Conservation (phyloP, 2,888 invertebrate species). For the Tortrix viridana region DNA sequence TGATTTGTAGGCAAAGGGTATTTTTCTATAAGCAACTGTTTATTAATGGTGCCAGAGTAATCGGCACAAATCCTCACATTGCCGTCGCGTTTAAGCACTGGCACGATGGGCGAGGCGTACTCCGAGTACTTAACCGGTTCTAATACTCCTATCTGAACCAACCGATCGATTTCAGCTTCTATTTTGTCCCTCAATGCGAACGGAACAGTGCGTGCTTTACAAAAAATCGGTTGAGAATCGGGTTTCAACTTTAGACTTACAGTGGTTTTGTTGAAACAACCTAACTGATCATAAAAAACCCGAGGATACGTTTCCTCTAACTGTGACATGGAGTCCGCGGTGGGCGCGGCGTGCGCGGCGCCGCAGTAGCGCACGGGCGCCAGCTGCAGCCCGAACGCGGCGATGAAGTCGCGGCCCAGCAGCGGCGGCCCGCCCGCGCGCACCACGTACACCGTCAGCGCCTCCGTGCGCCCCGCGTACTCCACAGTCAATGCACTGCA, state of each 20-base stretch:
- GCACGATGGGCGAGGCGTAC: too few species aligned
- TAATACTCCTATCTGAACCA: slow-evolving; percentile 1
- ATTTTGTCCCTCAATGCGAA: slow-evolving; percentile 5
- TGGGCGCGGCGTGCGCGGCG: slow-evolving; percentile 1
- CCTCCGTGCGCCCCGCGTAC: slow-evolving; percentile 7
- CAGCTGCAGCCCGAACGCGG: slow-evolving; percentile 7
- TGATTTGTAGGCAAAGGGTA: too few species aligned
- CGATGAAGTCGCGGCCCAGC: slow-evolving; percentile 33
- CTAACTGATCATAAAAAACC: not conserved
- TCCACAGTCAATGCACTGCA: slow-evolving; percentile 1
- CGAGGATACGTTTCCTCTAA: not conserved
- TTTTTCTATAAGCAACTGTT: too few species aligned
- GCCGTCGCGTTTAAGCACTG: too few species aligned
- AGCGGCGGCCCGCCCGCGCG: slow-evolving; percentile 26
- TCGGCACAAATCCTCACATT: too few species aligned
- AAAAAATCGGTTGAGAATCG: slow-evolving; percentile 3
- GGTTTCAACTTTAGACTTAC: not conserved
- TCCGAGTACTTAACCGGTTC: slow-evolving; percentile 2
- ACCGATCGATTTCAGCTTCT: slow-evolving; percentile 2
- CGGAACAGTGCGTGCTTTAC: slow-evolving; percentile 5
- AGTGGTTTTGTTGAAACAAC: not conserved
- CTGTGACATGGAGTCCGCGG: not conserved
- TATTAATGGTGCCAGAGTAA: too few species aligned
- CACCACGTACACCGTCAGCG: slow-evolving; percentile 18
- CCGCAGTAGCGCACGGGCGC: slow-evolving; percentile 1